A percentile compares a stretch with the other conserved stretches of the same genome.
These are phyloP conservation scores for Sylvilagus floridanus DNA, from an alignment of 2,797 vertebrate genomes.

Conservation along the genomic window DNA sequence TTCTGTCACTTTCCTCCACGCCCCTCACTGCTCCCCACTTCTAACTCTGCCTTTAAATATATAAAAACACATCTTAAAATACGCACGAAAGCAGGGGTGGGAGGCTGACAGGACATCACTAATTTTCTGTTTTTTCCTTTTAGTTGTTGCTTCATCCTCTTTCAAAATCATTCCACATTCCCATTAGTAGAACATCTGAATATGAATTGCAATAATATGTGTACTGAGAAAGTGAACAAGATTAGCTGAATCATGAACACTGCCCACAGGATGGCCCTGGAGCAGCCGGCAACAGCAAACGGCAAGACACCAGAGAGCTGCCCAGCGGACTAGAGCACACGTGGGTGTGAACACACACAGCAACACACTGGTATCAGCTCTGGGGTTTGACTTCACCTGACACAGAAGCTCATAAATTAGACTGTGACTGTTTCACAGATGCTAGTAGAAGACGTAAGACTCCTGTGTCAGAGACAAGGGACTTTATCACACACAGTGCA, in stretches of 20 bases:
- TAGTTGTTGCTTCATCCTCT: background rate
- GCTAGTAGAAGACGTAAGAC: background rate
- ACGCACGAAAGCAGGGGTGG: no score
- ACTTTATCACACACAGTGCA: background rate
- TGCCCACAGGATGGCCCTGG: background rate
- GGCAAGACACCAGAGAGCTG: background rate
- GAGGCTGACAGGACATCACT: background rate
- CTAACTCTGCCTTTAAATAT: no score
- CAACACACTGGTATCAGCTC: background rate
- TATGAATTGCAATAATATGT: background rate
- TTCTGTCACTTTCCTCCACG: no score
- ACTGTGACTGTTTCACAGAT: background rate
- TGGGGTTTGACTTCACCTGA: background rate
- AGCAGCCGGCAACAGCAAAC: background rate
- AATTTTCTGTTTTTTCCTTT: background rate
- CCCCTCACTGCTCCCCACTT: no score
- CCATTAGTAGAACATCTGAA: conserved; percentile 7
- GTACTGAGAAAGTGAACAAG: background rate
- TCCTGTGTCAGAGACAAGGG: background rate
- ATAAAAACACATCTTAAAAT: no score
- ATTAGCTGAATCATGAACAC: background rate
- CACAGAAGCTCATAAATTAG: background rate
- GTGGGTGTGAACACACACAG: background rate
- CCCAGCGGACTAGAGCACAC: background rate
- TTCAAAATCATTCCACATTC: background rate